A percentile compares a stretch with the other conserved stretches of the same genome.
phyloP scores from a whole-genome alignment of 2,113 vertebrate genomes.

The Triplophysa dalaica region DNA sequence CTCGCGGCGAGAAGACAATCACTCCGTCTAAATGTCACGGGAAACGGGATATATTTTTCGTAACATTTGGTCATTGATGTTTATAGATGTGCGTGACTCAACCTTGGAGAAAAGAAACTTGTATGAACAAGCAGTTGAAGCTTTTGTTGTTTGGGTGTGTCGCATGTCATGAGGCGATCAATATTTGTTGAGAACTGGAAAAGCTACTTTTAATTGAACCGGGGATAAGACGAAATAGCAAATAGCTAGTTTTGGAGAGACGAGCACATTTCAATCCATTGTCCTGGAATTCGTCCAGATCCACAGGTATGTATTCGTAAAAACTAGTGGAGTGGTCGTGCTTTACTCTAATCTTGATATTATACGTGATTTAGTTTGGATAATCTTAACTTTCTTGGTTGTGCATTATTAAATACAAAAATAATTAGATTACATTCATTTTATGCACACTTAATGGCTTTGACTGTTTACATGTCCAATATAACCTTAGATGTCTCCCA shows the following conservation, averaged over 20 bases:
- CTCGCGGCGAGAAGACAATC: conserved; percentile 46
- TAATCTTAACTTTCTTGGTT: not conserved
- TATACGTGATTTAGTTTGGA: not conserved
- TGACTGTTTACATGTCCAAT: not conserved
- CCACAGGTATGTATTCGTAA: conserved; percentile 29
- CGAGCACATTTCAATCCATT: conserved; percentile 28
- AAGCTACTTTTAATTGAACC: conserved; percentile 26
- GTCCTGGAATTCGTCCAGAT: conserved; percentile 41
- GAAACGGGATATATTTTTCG: conserved; percentile 4
- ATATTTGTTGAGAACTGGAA: conserved; percentile 36
- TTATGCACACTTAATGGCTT: not conserved
- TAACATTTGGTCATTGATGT: conserved; percentile 23
- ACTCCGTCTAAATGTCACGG: conserved; percentile 45
- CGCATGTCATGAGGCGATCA: conserved; percentile 54
- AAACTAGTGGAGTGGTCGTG: not conserved
- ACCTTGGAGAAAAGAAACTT: conserved; percentile 25
- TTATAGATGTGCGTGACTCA: conserved; percentile 1
- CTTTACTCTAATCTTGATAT: not conserved
- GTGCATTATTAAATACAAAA: not conserved
- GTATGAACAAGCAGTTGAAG: conserved; percentile 21
- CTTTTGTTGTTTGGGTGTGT: conserved; percentile 56
- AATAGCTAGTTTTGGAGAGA: conserved; percentile 10
- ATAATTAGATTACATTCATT: not conserved
- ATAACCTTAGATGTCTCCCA: not conserved
- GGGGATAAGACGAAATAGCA: conserved; percentile 10